Conservation (phyloP, 2,888 invertebrate species). For the Esperia sulphurella region DNA sequence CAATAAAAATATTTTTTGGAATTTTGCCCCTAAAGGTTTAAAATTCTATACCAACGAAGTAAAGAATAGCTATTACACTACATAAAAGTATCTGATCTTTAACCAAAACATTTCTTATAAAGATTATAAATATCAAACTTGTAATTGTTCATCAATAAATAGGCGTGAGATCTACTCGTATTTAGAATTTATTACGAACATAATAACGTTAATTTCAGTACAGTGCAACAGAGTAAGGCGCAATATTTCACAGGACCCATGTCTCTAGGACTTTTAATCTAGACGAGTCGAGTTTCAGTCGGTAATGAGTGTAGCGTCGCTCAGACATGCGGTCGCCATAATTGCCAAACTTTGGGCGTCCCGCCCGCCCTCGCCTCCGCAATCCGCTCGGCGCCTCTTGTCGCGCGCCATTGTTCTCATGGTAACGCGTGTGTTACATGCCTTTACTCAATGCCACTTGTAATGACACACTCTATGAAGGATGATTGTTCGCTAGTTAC, state of each 20-base stretch:
- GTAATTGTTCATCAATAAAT: no score
- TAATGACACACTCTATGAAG: slow-evolving; percentile 26
- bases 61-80: no score
- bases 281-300: slow-evolving; percentile 68
- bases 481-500: slow-evolving; percentile 13
- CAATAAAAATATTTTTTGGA: no score
- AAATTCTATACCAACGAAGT: no score
- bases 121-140: no score
- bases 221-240: slow-evolving; percentile 21
- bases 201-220: slow-evolving; percentile 38
- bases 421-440: slow-evolving; percentile 61
- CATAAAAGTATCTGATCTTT: no score
- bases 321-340: slow-evolving; percentile 78
- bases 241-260: slow-evolving; percentile 40
- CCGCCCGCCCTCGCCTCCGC: slow-evolving; percentile 51
- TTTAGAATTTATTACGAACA: slow-evolving; percentile 32
- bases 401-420: slow-evolving; percentile 70
- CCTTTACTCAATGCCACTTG: slow-evolving; percentile 40
- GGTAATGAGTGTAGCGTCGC: slow-evolving; percentile 76
- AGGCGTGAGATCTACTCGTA: background rate
- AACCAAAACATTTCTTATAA: no score
- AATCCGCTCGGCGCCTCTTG: slow-evolving; percentile 55
- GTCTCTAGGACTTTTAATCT: slow-evolving; percentile 70
- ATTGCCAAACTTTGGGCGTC: slow-evolving; percentile 72
- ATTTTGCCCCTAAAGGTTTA: no score